Base-by-base conservation (phyloP, 1,140 invertebrate genomes). In the Lucilia sericata region DNA sequence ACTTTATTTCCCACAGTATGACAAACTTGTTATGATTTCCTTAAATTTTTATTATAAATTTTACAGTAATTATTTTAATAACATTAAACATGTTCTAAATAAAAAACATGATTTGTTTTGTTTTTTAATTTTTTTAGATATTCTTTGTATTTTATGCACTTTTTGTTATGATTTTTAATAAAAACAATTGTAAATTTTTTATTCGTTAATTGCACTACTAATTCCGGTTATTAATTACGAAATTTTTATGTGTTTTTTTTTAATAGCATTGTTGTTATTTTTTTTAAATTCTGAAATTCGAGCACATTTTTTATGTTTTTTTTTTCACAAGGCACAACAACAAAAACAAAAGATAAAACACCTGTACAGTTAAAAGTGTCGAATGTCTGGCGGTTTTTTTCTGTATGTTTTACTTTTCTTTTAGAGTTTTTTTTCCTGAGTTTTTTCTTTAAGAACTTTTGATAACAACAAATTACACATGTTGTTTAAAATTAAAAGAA, bases 291-390 rank as follows among this genome's bases (percentile, higher is more conserved):
- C 42, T 42, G 42, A 36, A 36, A 36, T 36, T 36, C 36, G 36
- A 42, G 42, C 5, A 42, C 42, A 42, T 42, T 36, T 36, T 36
- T 36, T 36, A 4, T 42, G 10, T 8, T 42, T 42, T 42, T 42
- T 42, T 42, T 42, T 10, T 42, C 42, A 42, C 42, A 42, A 42
- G 55, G 14, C 55, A 7, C 14, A n/a, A n/a, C 25, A 30, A 30
- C 25, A 30, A 30, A 30, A 30, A 60, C 14, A 60, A 60, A n/a
- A 12, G 55, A 70, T 7, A 25, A 17, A 70, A 70, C 65, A 70
- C 65, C 65, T 70, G 65, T 70, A 21, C 65, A 21, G 51, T 55
- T 55, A 55, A 55, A 55, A n/a, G 51, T 55, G 51, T 55, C 51
- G 5, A 5, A 21, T 70, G 65, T 70, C 65, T 70, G 65, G 65